Evolutionary conservation across 2,888 invertebrate species (phyloP).

Genomic region (Callosobruchus maculatus): DNA sequence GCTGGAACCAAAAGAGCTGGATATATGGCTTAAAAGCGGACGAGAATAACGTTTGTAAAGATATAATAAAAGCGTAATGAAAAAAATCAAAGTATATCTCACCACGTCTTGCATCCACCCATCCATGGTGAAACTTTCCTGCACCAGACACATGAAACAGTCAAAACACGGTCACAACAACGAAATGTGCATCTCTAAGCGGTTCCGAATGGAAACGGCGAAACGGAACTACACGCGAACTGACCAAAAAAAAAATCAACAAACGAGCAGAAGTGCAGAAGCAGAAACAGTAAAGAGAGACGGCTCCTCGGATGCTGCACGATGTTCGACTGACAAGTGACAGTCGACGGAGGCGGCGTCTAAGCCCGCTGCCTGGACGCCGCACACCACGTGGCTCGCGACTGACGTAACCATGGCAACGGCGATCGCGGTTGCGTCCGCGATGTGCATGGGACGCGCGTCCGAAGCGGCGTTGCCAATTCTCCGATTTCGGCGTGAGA

Average conservation of each 20-base stretch:
- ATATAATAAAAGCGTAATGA: too few species aligned
- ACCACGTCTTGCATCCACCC: constrained; percentile 50
- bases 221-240: background rate
- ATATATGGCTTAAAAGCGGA: too few species aligned
- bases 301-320: background rate
- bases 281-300: background rate
- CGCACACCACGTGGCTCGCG: background rate
- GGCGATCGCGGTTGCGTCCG: background rate
- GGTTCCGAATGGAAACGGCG: background rate
- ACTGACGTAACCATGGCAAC: background rate
- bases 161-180: constrained; percentile 6
- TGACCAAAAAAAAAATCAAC: background rate
- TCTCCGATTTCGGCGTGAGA: too few species aligned
- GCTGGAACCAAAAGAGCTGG: too few species aligned
- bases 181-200: background rate
- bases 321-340: background rate
- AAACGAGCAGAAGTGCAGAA: background rate
- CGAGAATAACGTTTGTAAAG: too few species aligned
- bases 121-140: constrained; percentile 36
- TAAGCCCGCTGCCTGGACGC: background rate
- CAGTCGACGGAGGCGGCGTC: background rate
- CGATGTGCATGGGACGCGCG: background rate
- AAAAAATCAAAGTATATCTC: constrained; percentile 23
- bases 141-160: constrained; percentile 21
- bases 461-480: too few species aligned